phyloP scores from a whole-genome alignment of 2,113 vertebrate genomes.

The Periophthalmus modestus region DNA sequence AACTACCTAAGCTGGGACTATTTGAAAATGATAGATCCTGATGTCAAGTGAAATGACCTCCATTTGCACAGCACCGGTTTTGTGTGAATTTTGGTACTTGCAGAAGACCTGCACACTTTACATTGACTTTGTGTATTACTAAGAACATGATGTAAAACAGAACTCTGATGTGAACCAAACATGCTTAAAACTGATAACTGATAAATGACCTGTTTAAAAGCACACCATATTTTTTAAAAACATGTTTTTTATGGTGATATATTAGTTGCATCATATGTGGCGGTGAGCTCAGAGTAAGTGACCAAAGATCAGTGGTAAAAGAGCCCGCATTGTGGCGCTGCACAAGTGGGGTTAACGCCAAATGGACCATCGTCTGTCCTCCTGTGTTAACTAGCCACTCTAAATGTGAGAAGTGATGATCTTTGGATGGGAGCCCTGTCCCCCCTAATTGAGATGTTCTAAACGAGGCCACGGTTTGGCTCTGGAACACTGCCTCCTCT shows the following conservation, averaged over 20 bases:
- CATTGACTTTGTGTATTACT: neutral
- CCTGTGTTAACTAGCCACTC: slow-evolving; percentile 27
- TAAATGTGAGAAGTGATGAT: slow-evolving; percentile 52
- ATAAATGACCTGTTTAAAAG: too few relatives aligned
- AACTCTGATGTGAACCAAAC: too few relatives aligned
- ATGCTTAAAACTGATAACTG: too few relatives aligned
- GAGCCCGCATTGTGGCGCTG: slow-evolving; percentile 5
- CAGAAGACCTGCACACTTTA: neutral
- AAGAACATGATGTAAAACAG: neutral
- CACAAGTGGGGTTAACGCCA: slow-evolving; percentile 21
- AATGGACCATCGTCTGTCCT: slow-evolving; percentile 12
- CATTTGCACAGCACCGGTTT: neutral
- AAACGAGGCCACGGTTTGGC: slow-evolving; percentile 60
- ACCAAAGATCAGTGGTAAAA: slow-evolving; percentile 1
- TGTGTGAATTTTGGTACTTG: neutral
- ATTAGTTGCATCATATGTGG: neutral
- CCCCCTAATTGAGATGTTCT: slow-evolving; percentile 40
- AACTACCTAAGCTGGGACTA: neutral
- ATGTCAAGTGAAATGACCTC: neutral
- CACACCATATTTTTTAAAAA: too few relatives aligned
- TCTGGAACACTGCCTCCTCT: slow-evolving; percentile 35
- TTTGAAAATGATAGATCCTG: neutral
- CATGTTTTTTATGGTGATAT: neutral
- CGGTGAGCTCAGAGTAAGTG: neutral
- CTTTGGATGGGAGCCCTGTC: slow-evolving; percentile 34